Evolutionary conservation across 2,888 invertebrate genomes (phyloP), one percentile per base, ranked within the genome.

Genomic region (Sphecodes monilicornis): DNA sequence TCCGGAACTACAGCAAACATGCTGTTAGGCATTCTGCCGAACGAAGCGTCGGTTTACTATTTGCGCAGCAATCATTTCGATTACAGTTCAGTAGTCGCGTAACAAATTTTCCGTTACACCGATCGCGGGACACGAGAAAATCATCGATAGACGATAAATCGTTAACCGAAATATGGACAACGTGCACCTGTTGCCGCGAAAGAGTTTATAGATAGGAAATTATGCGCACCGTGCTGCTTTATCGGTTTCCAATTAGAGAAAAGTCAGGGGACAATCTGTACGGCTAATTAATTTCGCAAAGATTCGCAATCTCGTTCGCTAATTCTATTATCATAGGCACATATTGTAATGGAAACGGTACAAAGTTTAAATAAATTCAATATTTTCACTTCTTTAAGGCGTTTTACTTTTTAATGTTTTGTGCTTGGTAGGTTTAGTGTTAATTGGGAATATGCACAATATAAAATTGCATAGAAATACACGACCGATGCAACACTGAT

Each of bases 121-220:
- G 39, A 13, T n/a, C n/a, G 68, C 39, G 68, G 68, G n/a, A 13
- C 36, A 39, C n/a, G 68, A 39, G 68, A n/a, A 39, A 68, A 68
- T 68, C n/a, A n/a, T 68, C 36, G n/a, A 68, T 68, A 39, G 68
- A 68, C 39, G n/a, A 68, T 68, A 39, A 68, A 68, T 68, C 68
- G 36, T 68, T 39, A 11, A 68, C 22, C 36, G n/a, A 68, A 39
- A 39, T n/a, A 39, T 22, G 36, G 13, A 36, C 36, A n/a, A 10
- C 36, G 68, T 68, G 13, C 68, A 68, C 36, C 36, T 68, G 68
- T 68, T 68, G 68, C 68, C 22, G 36, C 36, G 36, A 5, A 39
- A 68, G 39, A 39, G 39, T 39, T 68, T 36, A 60, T 29, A 29
- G 60, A 29, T 60, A 18, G 16, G 26, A 60, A 60, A 60, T 60